Evolutionary conservation across 2,113 vertebrate species (phyloP).

Genomic region (Melanotaenia duboulayi): DNA sequence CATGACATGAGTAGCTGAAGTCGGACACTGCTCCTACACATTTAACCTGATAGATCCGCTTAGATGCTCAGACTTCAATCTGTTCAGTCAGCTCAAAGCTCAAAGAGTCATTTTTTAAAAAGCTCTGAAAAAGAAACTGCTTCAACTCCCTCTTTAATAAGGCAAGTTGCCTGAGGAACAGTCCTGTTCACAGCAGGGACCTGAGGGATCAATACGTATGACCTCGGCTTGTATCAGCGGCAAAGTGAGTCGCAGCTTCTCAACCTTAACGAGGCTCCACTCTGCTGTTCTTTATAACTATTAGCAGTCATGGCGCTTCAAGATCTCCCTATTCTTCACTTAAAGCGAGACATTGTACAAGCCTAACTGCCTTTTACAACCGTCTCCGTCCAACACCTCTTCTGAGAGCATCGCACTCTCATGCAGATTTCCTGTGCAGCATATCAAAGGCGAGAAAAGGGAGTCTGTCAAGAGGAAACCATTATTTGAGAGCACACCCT

Average conservation of each 20-base stretch:
- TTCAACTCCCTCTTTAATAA: slow-evolving; percentile 45
- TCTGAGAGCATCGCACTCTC: neutral
- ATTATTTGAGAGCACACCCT: slow-evolving; percentile 32
- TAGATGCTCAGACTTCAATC: slow-evolving; percentile 2
- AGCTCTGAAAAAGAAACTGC: slow-evolving; percentile 14
- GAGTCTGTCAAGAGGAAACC: neutral
- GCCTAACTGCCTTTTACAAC: neutral
- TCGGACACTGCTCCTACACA: neutral
- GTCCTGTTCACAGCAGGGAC: slow-evolving; percentile 33
- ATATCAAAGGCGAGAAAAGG: slow-evolving; percentile 6
- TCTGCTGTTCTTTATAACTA: slow-evolving; percentile 43
- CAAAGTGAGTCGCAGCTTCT: slow-evolving; percentile 33
- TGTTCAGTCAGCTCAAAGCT: slow-evolving; percentile 17
- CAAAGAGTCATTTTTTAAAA: slow-evolving; percentile 37
- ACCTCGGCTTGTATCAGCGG: slow-evolving; percentile 38
- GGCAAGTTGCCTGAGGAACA: slow-evolving; percentile 32
- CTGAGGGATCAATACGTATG: slow-evolving; percentile 52
- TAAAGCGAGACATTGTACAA: neutral
- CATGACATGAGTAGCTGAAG: neutral
- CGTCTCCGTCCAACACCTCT: neutral
- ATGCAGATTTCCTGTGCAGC: neutral
- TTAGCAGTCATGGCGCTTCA: slow-evolving; percentile 10
- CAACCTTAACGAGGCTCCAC: slow-evolving; percentile 36
- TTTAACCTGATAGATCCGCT: neutral
- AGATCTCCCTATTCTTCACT: slow-evolving; percentile 14